These are phyloP conservation scores for Antheraea yamamai DNA, from an alignment of 2,888 invertebrate genomes.

Conservation along the genomic window DNA sequence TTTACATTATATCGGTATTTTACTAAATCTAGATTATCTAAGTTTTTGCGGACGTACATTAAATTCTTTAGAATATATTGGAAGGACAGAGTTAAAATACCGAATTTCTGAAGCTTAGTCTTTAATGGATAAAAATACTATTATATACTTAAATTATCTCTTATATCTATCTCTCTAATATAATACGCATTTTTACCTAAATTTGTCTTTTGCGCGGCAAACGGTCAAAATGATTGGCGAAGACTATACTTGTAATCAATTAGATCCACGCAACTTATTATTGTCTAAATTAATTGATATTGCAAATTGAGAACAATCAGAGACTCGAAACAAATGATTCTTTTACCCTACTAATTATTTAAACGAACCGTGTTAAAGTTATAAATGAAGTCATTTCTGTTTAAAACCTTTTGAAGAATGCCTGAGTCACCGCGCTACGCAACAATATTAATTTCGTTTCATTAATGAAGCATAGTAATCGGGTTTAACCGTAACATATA, in stretches of 20 bases:
- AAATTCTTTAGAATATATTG: too few species aligned
- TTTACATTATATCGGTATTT: too few species aligned
- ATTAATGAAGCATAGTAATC: slow-evolving; percentile 50
- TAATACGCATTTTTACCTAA: too few species aligned
- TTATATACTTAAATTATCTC: too few species aligned
- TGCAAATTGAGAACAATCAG: not conserved
- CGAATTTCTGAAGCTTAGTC: too few species aligned
- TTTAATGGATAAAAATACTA: too few species aligned
- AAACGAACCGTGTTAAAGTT: slow-evolving; percentile 24
- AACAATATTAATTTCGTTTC: slow-evolving; percentile 33
- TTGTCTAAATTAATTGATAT: not conserved
- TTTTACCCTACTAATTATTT: slow-evolving; percentile 16
- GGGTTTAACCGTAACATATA: slow-evolving; percentile 52
- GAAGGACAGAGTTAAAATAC: too few species aligned
- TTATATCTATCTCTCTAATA: too few species aligned
- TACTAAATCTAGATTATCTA: too few species aligned
- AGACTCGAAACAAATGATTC: slow-evolving; percentile 12
- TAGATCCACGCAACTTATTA: not conserved
- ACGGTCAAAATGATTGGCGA: too few species aligned
- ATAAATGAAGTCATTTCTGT: slow-evolving; percentile 28
- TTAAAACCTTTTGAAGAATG: slow-evolving; percentile 23
- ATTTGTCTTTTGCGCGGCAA: too few species aligned
- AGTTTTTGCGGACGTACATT: too few species aligned
- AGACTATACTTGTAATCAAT: not conserved
- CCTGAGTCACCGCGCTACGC: slow-evolving; percentile 32